phyloP scores from a whole-genome alignment of 2,113 vertebrate genomes.

The Clarias gariepinus region DNA sequence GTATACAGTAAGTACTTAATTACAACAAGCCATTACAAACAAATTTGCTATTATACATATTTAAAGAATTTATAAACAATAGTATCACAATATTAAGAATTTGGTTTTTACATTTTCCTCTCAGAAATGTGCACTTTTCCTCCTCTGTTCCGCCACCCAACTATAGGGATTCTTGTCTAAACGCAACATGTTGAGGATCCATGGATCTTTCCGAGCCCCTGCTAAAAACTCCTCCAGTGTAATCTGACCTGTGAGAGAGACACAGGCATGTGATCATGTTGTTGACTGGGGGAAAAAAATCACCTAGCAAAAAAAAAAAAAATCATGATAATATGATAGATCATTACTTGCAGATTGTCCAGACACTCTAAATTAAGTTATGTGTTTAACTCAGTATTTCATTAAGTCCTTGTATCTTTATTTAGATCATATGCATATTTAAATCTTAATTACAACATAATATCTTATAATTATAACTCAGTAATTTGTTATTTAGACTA shows the following conservation, averaged over 20 bases:
- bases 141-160: conserved; percentile 72
- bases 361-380: background rate
- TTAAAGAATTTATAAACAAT: background rate
- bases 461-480: background rate
- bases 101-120: background rate
- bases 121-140: conserved; percentile 69
- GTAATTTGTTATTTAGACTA: background rate
- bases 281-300: no score
- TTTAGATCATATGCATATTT: background rate
- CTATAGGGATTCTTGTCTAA: conserved; percentile 71
- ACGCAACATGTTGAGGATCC: conserved; percentile 72
- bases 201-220: conserved; percentile 70
- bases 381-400: background rate
- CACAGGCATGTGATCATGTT: background rate
- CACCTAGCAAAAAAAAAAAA: background rate
- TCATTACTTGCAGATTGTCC: background rate
- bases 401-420: background rate
- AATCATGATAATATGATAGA: no score
- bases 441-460: background rate
- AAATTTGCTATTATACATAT: background rate
- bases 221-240: conserved; percentile 70
- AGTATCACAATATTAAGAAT: no score
- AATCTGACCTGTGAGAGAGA: conserved; percentile 62
- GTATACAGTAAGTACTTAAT: background rate
- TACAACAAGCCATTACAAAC: background rate